Evolutionary conservation across 2,797 vertebrate species (phyloP).

Genomic region (Arrhamphus sclerolepis): DNA sequence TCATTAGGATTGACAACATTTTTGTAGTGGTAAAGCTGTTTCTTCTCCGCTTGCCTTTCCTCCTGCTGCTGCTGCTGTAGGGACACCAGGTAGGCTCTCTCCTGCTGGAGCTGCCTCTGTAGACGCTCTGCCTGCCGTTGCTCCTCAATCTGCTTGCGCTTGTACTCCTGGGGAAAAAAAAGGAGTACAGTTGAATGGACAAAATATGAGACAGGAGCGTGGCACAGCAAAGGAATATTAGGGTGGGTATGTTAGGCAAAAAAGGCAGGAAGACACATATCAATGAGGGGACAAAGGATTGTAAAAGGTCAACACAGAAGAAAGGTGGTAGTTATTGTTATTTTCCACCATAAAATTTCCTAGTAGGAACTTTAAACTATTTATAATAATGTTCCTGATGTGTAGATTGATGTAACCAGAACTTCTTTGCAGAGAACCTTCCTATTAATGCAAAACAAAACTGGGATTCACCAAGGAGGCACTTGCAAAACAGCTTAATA

Average conservation of each 20-base stretch:
- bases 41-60: slow-evolving; percentile 88
- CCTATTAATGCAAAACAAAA: too few relatives aligned
- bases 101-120: slow-evolving; percentile 95
- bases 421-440: too few relatives aligned
- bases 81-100: slow-evolving; percentile 92
- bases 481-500: too few relatives aligned
- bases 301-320: neutral
- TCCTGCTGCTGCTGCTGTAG: slow-evolving; percentile 91
- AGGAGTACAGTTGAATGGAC: too few relatives aligned
- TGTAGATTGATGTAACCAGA: too few relatives aligned
- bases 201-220: neutral
- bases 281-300: neutral
- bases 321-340: too few relatives aligned
- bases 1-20: slow-evolving; percentile 89
- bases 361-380: too few relatives aligned
- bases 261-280: neutral
- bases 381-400: too few relatives aligned
- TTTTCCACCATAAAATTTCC: too few relatives aligned
- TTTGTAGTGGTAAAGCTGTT: slow-evolving; percentile 94
- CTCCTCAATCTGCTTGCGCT: slow-evolving; percentile 96
- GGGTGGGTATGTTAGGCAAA: neutral
- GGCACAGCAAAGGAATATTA: neutral
- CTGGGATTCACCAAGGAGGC: too few relatives aligned
- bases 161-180: slow-evolving; percentile 90
- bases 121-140: slow-evolving; percentile 94